phyloP scores from a whole-genome alignment of 1,140 invertebrate genomes.

The Drosophila subpulchrella region DNA sequence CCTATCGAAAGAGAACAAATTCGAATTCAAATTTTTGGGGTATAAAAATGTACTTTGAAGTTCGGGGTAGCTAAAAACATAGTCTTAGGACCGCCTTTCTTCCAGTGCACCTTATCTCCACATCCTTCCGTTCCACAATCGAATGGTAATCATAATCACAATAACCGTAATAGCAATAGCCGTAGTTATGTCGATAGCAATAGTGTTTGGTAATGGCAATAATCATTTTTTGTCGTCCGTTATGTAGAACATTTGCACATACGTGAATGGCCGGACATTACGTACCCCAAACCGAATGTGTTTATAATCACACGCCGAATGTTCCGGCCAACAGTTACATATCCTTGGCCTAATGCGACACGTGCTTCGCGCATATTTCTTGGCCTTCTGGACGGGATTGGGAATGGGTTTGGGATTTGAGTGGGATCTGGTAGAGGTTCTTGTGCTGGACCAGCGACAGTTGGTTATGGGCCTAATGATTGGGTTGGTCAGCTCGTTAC shows the following conservation, averaged over 20 bases:
- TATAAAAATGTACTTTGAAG: too few relatives aligned
- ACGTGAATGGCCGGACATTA: constrained; percentile 72
- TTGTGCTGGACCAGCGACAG: constrained; percentile 15
- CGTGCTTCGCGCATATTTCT: constrained; percentile 74
- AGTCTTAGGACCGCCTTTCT: neutral
- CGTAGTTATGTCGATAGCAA: constrained; percentile 58
- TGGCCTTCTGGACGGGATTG: constrained; percentile 43
- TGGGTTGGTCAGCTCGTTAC: constrained; percentile 48
- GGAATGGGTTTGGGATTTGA: constrained; percentile 11
- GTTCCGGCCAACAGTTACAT: constrained; percentile 52
- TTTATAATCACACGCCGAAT: constrained; percentile 70
- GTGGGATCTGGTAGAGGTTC: constrained; percentile 5
- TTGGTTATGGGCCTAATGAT: constrained; percentile 67
- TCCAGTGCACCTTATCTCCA: constrained; percentile 11
- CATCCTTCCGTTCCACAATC: constrained; percentile 52
- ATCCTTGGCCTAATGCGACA: constrained; percentile 69
- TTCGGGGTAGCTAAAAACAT: neutral
- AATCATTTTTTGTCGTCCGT: constrained; percentile 70
- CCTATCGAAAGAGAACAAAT: too few relatives aligned
- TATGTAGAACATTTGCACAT: constrained; percentile 72
- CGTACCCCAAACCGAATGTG: constrained; percentile 51
- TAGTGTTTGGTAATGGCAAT: constrained; percentile 70
- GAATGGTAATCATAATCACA: constrained; percentile 82
- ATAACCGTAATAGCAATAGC: constrained; percentile 75
- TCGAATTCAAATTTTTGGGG: too few relatives aligned